Evolutionary conservation across 1,140 invertebrate genomes (phyloP).

Genomic region (Apis laboriosa): DNA sequence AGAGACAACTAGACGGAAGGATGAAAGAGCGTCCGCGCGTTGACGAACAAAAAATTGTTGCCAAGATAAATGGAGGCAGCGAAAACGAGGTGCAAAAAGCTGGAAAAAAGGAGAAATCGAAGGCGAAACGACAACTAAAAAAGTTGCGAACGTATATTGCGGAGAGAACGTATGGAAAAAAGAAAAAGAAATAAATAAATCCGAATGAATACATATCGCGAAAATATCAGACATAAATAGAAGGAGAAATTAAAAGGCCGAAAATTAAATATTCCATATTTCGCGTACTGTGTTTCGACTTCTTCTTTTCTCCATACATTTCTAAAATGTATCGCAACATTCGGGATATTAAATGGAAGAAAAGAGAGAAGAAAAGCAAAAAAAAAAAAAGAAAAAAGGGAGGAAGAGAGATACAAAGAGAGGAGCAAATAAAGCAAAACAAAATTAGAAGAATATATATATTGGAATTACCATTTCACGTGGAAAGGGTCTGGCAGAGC

Average conservation of each 20-base stretch:
- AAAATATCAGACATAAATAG: neutral
- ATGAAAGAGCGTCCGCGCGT: slow-evolving; percentile 21
- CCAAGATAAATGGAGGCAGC: slow-evolving; percentile 30
- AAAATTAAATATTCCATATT: neutral
- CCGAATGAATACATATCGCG: neutral
- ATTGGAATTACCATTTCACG: neutral
- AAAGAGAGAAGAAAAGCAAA: neutral
- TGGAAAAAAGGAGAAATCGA: neutral
- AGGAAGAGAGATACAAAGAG: neutral
- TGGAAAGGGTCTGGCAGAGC: neutral
- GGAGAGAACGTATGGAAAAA: neutral
- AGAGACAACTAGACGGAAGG: neutral
- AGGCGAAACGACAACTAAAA: no score
- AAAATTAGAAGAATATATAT: neutral
- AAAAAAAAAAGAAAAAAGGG: neutral
- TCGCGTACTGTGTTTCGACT: neutral
- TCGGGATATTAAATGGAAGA: neutral
- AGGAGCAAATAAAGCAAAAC: neutral
- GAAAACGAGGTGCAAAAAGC: neutral
- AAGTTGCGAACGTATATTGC: neutral
- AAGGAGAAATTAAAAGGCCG: neutral
- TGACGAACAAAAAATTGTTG: slow-evolving; percentile 27
- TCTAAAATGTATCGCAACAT: neutral
- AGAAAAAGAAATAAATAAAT: neutral
- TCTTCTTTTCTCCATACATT: neutral